Evolutionary conservation across 2,888 invertebrate genomes (phyloP), one percentile per base, ranked within the genome.

Genomic region (Cheilosia grossa): DNA sequence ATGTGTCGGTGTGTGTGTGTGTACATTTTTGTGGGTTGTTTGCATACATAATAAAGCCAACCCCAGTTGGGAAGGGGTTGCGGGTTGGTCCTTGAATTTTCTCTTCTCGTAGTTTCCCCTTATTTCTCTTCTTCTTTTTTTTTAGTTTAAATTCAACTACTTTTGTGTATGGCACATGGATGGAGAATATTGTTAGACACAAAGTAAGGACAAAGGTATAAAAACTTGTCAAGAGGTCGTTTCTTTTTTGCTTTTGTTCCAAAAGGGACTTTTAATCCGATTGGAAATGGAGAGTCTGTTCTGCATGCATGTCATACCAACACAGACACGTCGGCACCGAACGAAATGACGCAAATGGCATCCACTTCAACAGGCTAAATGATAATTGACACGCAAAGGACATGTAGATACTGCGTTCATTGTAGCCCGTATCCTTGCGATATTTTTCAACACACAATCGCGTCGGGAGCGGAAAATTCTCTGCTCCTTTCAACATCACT

Each of bases 41-140:
- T 66, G 73, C 53, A 79, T 70, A 24, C 47, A 77, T 63, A 73
- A 82, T 73, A 67, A 78, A 54, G 49, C 54, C 44, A 33, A 56
- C 51, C n/a, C 15, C 37, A 13, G 33, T 27, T 40, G 40, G 44
- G 24, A 40, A n/a, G 19, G 37, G 17, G 27, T 30, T 33, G 61
- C 58, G 27, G 17, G 19, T 30, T 27, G 61, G 64, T 75, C 70
- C 53, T 70, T 75, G 77, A 66, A 49, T 77, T 63, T 61, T 7
- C 44, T 10, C 24, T 54, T 33, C 21, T 10, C 37, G 21, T 58
- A 13, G 27, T 63, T 67, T 40, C 49, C 30, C 40, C 30, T 37
- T 27, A 21, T 33, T 19, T 19, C 17, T 2, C 4, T 17, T 42
- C 17, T 21, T 42, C 2, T 6, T 6, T n/a, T 27, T 15, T 49